Evolutionary conservation across 2,888 invertebrate species (phyloP), one percentile per base, ranked within the genome.

Genomic region (Plagiodera versicolora): DNA sequence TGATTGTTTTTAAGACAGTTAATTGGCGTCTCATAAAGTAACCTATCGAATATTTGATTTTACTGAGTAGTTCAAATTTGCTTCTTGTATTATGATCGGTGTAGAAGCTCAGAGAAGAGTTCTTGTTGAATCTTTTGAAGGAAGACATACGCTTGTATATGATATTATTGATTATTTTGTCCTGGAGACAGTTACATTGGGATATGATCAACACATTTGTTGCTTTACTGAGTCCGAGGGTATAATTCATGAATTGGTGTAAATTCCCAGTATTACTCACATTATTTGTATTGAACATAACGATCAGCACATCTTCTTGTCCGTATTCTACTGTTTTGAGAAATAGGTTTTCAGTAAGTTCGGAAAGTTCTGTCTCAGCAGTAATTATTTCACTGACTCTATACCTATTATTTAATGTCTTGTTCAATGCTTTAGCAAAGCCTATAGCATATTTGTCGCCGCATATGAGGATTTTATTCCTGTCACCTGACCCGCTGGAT

Each of bases 91-190:
- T 48, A 20, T 20, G 20, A 6, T 19, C 48, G n/a, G 48, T 11
- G 20, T 48, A 24, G 24, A 48, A 48, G 20, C 24, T 48, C 6
- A 48, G 20, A 10, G 48, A 48, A 24, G 20, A 48, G 20, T 48
- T 48, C 5, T 8, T 48, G n/a, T 48, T 48, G 16, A 20, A 48
- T 48, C 20, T 20, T 24, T 48, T 48, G 9, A 48, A 48, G 11
- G 48, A 8, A 9, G 6, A 3, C 24, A 48, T 20, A 11, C 24
- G 10, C 5, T 48, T 20, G 20, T 10, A 48, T 20, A 48, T 48
- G 14, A 48, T 48, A 48, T 48, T 19, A 24, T 48, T 48, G 24
- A 48, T 48, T 20, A 20, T 48, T 20, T 48, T 48, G 48, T 48
- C 48, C 1, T 19, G n/a, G 4, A 20, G 24, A 24, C 24, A 20